Conservation (phyloP, 2,888 invertebrate species). For the Drosophila quinaria region DNA sequence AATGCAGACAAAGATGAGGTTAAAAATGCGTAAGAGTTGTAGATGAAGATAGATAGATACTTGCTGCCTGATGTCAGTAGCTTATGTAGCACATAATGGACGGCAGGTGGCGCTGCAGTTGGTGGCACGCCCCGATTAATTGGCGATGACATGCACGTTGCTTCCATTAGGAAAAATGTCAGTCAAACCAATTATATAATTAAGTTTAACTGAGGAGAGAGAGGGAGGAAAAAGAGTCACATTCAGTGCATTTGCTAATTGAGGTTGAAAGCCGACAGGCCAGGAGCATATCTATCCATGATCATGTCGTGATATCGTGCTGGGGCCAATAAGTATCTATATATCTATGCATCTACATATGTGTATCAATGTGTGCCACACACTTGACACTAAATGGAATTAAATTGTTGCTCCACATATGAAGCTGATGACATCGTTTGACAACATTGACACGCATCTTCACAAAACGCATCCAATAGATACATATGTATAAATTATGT, state of each 20-base stretch:
- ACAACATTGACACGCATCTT: constrained; percentile 76
- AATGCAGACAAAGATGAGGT: constrained; percentile 8
- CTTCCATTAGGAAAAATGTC: constrained; percentile 43
- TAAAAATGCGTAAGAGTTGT: constrained; percentile 1
- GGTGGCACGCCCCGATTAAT: constrained; percentile 47
- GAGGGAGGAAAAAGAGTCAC: constrained; percentile 23
- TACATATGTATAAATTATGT: constrained; percentile 19
- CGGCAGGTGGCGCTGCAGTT: constrained; percentile 52
- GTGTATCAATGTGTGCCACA: constrained; percentile 8
- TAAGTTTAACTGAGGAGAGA: constrained; percentile 41
- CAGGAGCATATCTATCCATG: constrained; percentile 29
- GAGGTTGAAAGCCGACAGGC: constrained; percentile 42
- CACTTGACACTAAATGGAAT: constrained; percentile 75
- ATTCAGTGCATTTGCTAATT: constrained; percentile 73
- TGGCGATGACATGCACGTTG: constrained; percentile 52
- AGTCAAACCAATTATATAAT: constrained; percentile 70
- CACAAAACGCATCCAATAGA: constrained; percentile 51
- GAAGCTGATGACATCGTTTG: constrained; percentile 76
- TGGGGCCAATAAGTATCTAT: constrained; percentile 4
- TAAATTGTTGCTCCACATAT: constrained; percentile 58
- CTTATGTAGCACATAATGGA: constrained; percentile 25
- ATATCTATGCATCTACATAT: constrained; percentile 1
- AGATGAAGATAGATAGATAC: constrained; percentile 13
- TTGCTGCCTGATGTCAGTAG: constrained; percentile 13
- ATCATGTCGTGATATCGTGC: constrained; percentile 49